Evolutionary conservation across 2,888 invertebrate species (phyloP).

Genomic region (Piscicola geometra): DNA sequence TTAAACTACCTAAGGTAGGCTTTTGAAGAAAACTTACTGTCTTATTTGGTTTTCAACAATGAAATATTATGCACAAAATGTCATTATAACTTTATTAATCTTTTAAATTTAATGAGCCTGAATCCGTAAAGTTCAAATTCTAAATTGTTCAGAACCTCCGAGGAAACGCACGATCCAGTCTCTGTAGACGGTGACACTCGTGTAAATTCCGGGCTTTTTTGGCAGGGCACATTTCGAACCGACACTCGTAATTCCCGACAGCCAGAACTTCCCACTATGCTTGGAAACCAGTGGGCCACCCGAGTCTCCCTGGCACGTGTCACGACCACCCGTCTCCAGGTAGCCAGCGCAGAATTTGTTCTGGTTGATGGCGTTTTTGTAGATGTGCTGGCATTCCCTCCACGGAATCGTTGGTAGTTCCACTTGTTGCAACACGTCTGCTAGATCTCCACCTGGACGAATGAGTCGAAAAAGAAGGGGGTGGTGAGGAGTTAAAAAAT

Average conservation of each 20-base stretch:
- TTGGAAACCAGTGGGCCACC: slow-evolving; percentile 70
- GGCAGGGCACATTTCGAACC: slow-evolving; percentile 33
- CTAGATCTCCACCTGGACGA: slow-evolving; percentile 23
- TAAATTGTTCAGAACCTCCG: too few species aligned
- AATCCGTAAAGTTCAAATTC: too few species aligned
- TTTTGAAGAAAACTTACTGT: too few species aligned
- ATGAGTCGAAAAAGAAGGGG: background rate
- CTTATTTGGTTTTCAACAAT: too few species aligned
- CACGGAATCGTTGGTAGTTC: slow-evolving; percentile 20
- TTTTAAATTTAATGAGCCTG: too few species aligned
- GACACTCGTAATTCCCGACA: slow-evolving; percentile 32
- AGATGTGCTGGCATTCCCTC: slow-evolving; percentile 19
- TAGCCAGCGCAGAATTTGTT: slow-evolving; percentile 75
- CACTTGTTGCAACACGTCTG: slow-evolving; percentile 16
- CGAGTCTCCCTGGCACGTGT: slow-evolving; percentile 77
- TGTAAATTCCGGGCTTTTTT: slow-evolving; percentile 34
- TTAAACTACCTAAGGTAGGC: too few species aligned
- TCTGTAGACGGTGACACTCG: slow-evolving; percentile 6
- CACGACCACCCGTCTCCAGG: slow-evolving; percentile 67
- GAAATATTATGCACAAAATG: too few species aligned
- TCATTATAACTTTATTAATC: too few species aligned
- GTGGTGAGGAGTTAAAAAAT: too few species aligned
- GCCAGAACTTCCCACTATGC: background rate
- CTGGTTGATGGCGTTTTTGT: slow-evolving; percentile 3
- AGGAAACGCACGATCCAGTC: slow-evolving; percentile 23